A percentile compares a stretch with the other conserved stretches of the same genome.
Evolutionary conservation across 2,797 vertebrate genomes (phyloP).

Genomic region (Alauda arvensis): DNA sequence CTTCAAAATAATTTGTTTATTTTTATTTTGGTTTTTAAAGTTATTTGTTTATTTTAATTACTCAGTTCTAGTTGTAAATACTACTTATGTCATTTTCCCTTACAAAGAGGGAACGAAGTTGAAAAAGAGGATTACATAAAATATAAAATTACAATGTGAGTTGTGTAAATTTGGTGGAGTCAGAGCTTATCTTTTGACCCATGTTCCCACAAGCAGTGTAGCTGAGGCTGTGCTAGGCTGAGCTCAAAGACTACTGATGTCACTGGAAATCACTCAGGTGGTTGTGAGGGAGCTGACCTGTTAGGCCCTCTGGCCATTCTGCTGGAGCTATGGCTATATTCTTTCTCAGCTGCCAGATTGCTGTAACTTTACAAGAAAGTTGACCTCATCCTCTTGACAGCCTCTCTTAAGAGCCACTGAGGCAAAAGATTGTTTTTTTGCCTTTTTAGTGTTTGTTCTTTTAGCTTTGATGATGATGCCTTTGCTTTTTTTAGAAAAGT

Average conservation of each 20-base stretch:
- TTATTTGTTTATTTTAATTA: background rate
- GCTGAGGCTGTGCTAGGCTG: background rate
- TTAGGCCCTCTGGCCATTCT: background rate
- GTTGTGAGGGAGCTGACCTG: slow-evolving; percentile 15
- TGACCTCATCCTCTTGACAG: slow-evolving; percentile 17
- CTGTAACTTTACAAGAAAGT: background rate
- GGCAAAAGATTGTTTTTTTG: slow-evolving; percentile 6
- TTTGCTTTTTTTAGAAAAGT: background rate
- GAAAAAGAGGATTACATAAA: background rate
- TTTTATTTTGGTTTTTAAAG: background rate
- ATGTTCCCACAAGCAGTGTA: background rate
- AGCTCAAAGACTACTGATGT: background rate
- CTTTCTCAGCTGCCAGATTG: slow-evolving; percentile 20
- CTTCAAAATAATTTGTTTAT: background rate
- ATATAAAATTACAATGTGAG: background rate
- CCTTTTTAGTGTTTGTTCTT: background rate
- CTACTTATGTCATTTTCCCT: background rate
- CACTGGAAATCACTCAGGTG: background rate
- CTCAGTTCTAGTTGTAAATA: background rate
- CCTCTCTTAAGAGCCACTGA: background rate
- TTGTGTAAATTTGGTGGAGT: background rate
- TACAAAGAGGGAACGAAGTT: background rate
- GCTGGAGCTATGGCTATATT: background rate
- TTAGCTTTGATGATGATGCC: background rate
- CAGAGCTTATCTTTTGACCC: background rate